Base-by-base conservation (phyloP, 2,888 invertebrate genomes). In the Spisula subtruncata region DNA sequence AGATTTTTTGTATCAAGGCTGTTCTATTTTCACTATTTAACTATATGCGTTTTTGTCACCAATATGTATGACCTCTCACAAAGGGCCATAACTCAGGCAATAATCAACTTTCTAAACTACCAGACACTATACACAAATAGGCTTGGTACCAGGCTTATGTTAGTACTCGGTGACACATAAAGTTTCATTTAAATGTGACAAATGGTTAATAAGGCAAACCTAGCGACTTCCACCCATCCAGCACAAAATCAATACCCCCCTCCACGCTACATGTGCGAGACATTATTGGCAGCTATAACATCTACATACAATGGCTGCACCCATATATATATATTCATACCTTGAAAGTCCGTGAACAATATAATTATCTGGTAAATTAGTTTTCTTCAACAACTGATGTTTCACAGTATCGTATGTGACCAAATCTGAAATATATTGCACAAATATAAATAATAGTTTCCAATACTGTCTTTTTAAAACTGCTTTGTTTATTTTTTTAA, bases 351-450 rank as follows among this genome's bases (percentile, higher is more conserved):
- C 97, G 97, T 99, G 99, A 0, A 98, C 98, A 0, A 98, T 95
- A 94, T 98, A 98, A 89, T 98, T 98, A 97, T 99, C 99, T 46
- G 98, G 97, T 97, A 99, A 97, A 5, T 97, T 97, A 18, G 98
- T 98, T 85, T 96, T 95, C 54, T 97, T 97, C 96, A 98, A 97
- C 60, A 99, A 97, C 93, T 98, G 97, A 96, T 98, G 98, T 96
- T 99, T 99, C 60, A 98, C 98, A 90, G 98, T 98, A 96, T 99
- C 99, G 96, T 99, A 99, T 0, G 99, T 98, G 0, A 98, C 98
- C 88, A 99, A 96, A 97, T 99, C 99, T 97, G 93, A 81, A 95
- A 94, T 10, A 81, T 86, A 89, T 54, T 5, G 20, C 4, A 8
- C 35, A 75, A 79, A 20, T 79, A 18, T 46, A 35, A 51, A 12